Evolutionary conservation across 2,113 vertebrate species (phyloP).

Genomic region (Herpailurus yagouaroundi): DNA sequence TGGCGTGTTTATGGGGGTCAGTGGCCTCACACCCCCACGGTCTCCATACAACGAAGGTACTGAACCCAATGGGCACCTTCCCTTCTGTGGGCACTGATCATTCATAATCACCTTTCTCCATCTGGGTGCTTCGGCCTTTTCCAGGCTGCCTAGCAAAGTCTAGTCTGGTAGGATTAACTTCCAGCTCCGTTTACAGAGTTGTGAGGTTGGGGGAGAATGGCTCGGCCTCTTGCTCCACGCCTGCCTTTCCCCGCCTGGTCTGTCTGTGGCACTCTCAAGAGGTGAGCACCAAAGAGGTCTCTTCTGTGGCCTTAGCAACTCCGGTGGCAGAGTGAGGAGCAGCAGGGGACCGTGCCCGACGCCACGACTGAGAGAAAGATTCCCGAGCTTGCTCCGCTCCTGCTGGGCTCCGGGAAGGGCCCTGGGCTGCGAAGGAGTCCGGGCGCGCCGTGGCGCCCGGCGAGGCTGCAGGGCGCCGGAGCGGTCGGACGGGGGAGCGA

Average conservation of each 20-base stretch:
- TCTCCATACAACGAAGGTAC: neutral
- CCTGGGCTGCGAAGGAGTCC: neutral
- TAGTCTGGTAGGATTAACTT: neutral
- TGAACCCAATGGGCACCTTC: neutral
- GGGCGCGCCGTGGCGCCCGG: neutral
- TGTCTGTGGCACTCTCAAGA: neutral
- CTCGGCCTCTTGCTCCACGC: neutral
- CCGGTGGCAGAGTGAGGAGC: neutral
- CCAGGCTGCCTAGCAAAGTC: neutral
- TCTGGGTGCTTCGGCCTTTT: neutral
- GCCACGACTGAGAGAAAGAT: rapidly evolving
- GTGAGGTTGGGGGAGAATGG: neutral
- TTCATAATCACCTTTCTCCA: neutral
- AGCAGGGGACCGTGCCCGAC: neutral
- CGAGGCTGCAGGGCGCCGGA: constrained; percentile 76
- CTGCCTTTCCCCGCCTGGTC: neutral
- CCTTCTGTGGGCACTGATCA: neutral
- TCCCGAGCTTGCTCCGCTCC: rapidly evolving
- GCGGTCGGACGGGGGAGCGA: constrained; percentile 86
- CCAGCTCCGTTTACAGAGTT: neutral
- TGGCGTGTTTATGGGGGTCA: rapidly evolving
- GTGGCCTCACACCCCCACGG: neutral
- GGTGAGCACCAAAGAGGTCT: neutral
- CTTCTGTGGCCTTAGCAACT: neutral
- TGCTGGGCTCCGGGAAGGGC: neutral